These are phyloP conservation scores for Tortrix viridana DNA, from an alignment of 2,888 invertebrate species.

Conservation along the genomic window DNA sequence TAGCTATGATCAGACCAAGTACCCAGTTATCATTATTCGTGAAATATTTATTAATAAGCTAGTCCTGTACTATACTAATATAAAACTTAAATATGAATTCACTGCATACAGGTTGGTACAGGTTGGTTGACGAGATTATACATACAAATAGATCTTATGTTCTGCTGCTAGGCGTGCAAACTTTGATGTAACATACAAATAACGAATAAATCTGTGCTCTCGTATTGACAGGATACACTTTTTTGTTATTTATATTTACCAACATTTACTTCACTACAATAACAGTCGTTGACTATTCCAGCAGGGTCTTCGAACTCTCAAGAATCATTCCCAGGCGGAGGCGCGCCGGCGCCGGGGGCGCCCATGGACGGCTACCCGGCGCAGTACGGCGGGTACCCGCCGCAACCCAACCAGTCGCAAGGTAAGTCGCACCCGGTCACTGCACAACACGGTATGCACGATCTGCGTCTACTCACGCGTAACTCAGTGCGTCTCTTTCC, in stretches of 20 bases:
- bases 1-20: too few species aligned
- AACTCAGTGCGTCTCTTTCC: slow-evolving; percentile 5
- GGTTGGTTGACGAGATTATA: too few species aligned
- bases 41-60: too few species aligned
- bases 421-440: slow-evolving; percentile 83
- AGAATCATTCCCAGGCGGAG: slow-evolving; percentile 94
- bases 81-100: too few species aligned
- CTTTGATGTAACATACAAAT: too few species aligned
- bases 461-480: slow-evolving; percentile 80
- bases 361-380: slow-evolving; percentile 93
- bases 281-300: background rate
- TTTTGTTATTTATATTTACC: background rate
- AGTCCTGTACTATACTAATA: too few species aligned
- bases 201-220: too few species aligned
- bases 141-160: too few species aligned
- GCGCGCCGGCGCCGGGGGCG: slow-evolving; percentile 86
- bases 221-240: too few species aligned
- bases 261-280: background rate
- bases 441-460: slow-evolving; percentile 58
- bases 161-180: too few species aligned
- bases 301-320: slow-evolving; percentile 94
- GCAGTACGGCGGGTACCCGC: slow-evolving; percentile 86
- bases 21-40: too few species aligned
- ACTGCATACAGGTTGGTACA: too few species aligned
- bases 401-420: slow-evolving; percentile 88